phyloP scores from a whole-genome alignment of 2,113 vertebrate species.

The Zeus faber region DNA sequence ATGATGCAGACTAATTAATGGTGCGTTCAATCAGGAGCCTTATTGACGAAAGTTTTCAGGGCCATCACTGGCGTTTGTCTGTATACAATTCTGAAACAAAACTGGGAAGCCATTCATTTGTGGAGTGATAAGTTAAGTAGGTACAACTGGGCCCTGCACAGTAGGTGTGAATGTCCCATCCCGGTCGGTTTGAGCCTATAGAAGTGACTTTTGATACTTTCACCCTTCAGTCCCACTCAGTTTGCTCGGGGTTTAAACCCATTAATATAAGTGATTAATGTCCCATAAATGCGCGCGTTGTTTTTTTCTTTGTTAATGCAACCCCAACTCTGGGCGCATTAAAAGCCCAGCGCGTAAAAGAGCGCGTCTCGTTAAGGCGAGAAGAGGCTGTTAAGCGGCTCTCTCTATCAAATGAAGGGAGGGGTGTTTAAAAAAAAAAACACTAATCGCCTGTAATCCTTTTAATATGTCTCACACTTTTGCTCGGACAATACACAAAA shows the following conservation, averaged over 20 bases:
- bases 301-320: slow-evolving; percentile 5
- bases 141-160: not conserved
- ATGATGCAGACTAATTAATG: not conserved
- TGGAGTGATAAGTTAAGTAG: slow-evolving; percentile 1
- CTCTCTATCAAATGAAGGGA: slow-evolving; percentile 33
- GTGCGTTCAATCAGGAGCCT: not conserved
- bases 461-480: slow-evolving; percentile 78
- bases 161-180: slow-evolving; percentile 13
- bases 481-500: slow-evolving; percentile 69
- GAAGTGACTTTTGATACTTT: not conserved
- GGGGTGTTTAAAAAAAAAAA: slow-evolving; percentile 41
- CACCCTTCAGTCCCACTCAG: not conserved
- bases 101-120: slow-evolving; percentile 2
- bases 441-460: slow-evolving; percentile 77
- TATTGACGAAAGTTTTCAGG: not conserved
- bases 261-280: not conserved
- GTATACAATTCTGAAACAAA: no score
- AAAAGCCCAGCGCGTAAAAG: slow-evolving; percentile 1
- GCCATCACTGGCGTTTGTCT: no score
- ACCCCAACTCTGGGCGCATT: not conserved
- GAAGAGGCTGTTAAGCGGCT: slow-evolving; percentile 23
- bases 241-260: not conserved
- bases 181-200: not conserved
- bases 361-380: slow-evolving; percentile 9
- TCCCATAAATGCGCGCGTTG: not conserved